These are phyloP conservation scores for Palythoa caribaeorum DNA, from an alignment of 92 coral and sea anemone species.

Conservation along the genomic window DNA sequence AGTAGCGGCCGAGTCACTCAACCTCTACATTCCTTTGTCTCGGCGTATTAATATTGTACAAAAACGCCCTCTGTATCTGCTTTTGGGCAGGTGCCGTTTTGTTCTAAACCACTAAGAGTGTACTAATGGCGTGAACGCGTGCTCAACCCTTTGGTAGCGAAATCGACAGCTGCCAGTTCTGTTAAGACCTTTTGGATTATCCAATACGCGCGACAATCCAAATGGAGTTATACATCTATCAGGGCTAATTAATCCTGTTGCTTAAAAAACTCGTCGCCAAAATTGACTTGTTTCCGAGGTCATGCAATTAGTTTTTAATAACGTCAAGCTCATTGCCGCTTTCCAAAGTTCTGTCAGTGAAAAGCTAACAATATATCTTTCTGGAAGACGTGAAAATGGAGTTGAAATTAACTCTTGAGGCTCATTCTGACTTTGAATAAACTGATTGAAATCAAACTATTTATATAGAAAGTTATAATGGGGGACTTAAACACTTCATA, in stretches of 20 bases:
- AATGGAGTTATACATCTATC: background rate
- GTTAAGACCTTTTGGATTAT: background rate
- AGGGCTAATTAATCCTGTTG: background rate
- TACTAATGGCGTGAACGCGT: background rate
- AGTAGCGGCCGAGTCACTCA: background rate
- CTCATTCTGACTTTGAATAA: background rate
- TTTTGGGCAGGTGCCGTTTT: slow-evolving; percentile 36
- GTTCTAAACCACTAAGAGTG: background rate
- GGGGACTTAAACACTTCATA: background rate
- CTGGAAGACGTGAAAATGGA: slow-evolving; percentile 3
- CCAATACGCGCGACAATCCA: background rate
- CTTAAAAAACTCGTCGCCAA: background rate
- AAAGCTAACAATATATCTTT: background rate
- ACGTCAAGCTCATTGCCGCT: background rate
- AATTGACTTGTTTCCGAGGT: background rate
- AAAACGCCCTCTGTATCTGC: slow-evolving; percentile 6
- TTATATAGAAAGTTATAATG: background rate
- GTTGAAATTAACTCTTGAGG: background rate
- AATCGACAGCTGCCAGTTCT: slow-evolving; percentile 26
- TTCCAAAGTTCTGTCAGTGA: background rate
- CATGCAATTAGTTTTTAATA: background rate
- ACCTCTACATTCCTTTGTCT: slow-evolving; percentile 15
- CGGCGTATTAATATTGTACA: background rate
- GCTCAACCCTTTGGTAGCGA: background rate
- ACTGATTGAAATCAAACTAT: background rate